Percentiles rank a stretch among this genome's conserved stretches.
Evolutionary conservation across 23 tunicate genomes (phyloP).

Genomic region (Botrylloides violaceus): DNA sequence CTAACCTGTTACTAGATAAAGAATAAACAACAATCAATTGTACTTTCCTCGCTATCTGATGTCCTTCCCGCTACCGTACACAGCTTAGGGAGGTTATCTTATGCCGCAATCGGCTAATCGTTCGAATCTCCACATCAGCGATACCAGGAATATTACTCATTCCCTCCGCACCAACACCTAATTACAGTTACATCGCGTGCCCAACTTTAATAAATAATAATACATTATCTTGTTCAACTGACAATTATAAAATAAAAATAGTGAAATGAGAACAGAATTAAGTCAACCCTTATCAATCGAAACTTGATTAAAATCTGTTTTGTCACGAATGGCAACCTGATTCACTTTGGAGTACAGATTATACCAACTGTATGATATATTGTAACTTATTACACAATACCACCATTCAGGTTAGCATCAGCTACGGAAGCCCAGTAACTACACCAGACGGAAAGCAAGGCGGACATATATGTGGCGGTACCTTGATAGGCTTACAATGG

Average conservation of each 20-base stretch:
- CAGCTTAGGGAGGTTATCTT: too few species aligned
- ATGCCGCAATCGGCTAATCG: too few species aligned
- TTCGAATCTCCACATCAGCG: too few species aligned
- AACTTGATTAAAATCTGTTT: too few species aligned
- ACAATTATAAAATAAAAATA: not conserved
- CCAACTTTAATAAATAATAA: not conserved
- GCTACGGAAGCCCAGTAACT: slow-evolving; percentile 4
- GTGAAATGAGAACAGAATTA: not conserved
- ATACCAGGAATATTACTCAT: not conserved
- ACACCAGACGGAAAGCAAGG: slow-evolving; percentile 8
- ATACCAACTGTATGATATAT: not conserved
- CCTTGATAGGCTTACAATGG: slow-evolving; percentile 34
- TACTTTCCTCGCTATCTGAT: too few species aligned
- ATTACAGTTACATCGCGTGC: not conserved
- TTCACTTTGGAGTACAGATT: too few species aligned
- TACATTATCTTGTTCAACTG: not conserved
- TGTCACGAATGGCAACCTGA: too few species aligned
- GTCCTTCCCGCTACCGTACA: too few species aligned
- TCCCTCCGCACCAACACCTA: not conserved
- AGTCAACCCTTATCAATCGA: not conserved
- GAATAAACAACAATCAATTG: too few species aligned
- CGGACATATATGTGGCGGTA: slow-evolving; percentile 63
- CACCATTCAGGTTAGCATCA: slow-evolving; percentile 48
- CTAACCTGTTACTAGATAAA: not conserved
- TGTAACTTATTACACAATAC: too few species aligned